Evolutionary conservation across 2,113 vertebrate species (phyloP), one percentile per base, ranked within the genome.

Genomic region (Pycnonotus jocosus): DNA sequence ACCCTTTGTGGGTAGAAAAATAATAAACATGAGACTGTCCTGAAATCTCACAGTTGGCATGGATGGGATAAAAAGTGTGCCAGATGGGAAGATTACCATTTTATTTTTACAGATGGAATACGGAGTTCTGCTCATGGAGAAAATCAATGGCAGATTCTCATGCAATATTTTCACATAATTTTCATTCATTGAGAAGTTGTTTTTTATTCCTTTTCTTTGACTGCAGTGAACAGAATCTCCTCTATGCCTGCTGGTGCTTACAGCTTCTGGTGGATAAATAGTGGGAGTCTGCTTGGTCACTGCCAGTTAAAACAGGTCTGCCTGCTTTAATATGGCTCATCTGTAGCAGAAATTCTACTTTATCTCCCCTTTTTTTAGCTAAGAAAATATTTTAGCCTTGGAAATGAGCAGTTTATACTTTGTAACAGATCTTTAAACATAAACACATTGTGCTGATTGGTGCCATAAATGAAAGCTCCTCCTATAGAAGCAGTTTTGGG

Each of bases 301-400:
- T 92, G 94, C 94, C 95, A 95, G 80, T 83, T 78, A 84, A 73
- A 97, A 95, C 56, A 88, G 31, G 22, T 57, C 77, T 92, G 44
- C 69, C 1, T 88, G 69, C 35, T 91, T 91, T 89, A 80, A 62
- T 45, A 64, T n/a, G 51, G 80, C 64, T 95, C 86, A 92, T 93
- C 92, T 94, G 72, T 27, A 71, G 83, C 77, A 84, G 69, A 81
- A 78, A 84, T 86, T 74, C 51, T 60, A 48, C 47, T 95, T 93
- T 91, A 81, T 88, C 68, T 4, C 19, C 27, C 23, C 45, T 37
- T 69, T 83, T 82, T 81, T 86, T 60, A 65, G 30, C 72, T 71
- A 91, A 47, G 51, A 88, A 94, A 94, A 73, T 88, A 88, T 93
- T 90, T 90, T 54, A 88, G 35, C 51, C 56, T 78, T 90, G 82